A percentile compares a stretch with the other conserved stretches of the same genome.
phyloP scores from a whole-genome alignment of 1,140 invertebrate genomes.

The Chrysomallon squamiferum region DNA sequence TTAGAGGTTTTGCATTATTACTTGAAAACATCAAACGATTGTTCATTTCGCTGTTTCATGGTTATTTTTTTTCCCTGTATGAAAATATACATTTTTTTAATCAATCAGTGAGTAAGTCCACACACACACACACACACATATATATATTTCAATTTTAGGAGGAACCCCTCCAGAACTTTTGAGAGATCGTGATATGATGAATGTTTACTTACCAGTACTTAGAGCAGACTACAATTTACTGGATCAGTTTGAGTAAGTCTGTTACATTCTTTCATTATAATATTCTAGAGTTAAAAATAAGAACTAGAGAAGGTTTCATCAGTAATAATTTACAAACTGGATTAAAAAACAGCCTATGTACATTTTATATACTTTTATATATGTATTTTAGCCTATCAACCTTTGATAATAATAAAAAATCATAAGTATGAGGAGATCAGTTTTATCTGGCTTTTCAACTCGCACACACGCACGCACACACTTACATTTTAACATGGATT shows the following conservation, averaged over 20 bases:
- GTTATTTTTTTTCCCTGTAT: not conserved
- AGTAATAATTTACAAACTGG: not conserved
- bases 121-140: not conserved
- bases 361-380: not conserved
- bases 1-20: too few relatives aligned
- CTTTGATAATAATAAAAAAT: not conserved
- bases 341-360: not conserved
- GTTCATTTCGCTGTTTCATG: not conserved
- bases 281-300: not conserved
- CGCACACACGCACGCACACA: too few relatives aligned
- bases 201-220: slow-evolving; percentile 40
- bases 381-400: not conserved
- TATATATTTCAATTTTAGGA: slow-evolving; percentile 18
- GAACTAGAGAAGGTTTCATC: not conserved
- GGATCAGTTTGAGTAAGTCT: slow-evolving; percentile 29
- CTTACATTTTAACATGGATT: too few relatives aligned
- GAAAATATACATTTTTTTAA: not conserved
- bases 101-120: not conserved
- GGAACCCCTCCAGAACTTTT: slow-evolving; percentile 49
- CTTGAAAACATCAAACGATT: not conserved
- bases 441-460: too few relatives aligned
- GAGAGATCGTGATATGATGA: slow-evolving; percentile 41
- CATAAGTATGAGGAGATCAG: not conserved
- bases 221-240: slow-evolving; percentile 44
- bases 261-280: not conserved